These are phyloP conservation scores for Pipistrellus pipistrellus DNA, from an alignment of 2,797 vertebrate genomes.

Conservation along the genomic window DNA sequence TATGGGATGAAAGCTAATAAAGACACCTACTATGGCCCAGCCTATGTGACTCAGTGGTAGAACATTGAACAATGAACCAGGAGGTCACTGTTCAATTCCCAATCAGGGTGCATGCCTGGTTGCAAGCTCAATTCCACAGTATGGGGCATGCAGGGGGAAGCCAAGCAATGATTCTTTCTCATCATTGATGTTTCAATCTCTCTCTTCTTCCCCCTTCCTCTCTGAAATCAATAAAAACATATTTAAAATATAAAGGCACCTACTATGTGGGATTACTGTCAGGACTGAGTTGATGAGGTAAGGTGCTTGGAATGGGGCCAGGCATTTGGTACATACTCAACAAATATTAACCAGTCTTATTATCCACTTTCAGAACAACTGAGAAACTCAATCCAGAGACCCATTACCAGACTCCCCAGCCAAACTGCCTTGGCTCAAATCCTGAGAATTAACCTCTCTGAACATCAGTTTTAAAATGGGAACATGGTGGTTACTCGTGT, in stretches of 20 bases:
- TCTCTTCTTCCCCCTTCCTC: too few species aligned
- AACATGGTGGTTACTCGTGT: neutral
- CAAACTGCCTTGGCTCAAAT: neutral
- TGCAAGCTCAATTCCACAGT: too few species aligned
- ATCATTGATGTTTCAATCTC: too few species aligned
- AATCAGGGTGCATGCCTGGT: too few species aligned
- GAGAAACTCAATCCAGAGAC: neutral
- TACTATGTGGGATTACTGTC: neutral
- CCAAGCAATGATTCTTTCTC: too few species aligned
- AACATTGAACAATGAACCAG: too few species aligned
- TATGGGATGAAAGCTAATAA: neutral
- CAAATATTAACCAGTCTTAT: neutral
- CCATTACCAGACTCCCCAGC: neutral
- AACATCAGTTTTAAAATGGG: conserved; percentile 20
- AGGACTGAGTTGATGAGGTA: neutral
- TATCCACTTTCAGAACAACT: conserved; percentile 29
- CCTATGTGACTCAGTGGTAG: too few species aligned
- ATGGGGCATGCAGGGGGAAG: too few species aligned
- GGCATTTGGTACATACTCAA: neutral
- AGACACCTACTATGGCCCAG: too few species aligned
- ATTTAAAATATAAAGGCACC: neutral
- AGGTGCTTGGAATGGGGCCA: neutral
- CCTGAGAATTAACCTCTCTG: neutral
- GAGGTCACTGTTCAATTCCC: too few species aligned
- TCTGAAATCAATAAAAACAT: too few species aligned